Evolutionary conservation across 2,113 vertebrate species (phyloP).

Genomic region (Arizona elegans): DNA sequence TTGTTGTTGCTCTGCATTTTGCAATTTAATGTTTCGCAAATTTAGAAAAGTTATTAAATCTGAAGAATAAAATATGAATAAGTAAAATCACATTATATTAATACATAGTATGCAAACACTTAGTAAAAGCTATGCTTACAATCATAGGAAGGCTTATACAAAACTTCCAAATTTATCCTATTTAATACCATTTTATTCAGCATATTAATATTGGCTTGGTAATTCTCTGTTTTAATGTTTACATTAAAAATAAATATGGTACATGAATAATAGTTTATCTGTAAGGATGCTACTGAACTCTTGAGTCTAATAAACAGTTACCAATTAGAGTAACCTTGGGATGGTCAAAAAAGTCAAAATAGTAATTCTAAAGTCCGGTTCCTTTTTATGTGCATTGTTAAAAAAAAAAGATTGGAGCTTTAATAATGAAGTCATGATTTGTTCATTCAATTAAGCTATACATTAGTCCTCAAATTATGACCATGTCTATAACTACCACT

Average conservation of each 20-base stretch:
- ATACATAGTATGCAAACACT: slow-evolving; percentile 60
- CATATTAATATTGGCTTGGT: slow-evolving; percentile 59
- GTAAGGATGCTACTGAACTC: slow-evolving; percentile 44
- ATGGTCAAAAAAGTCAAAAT: background rate
- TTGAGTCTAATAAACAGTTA: slow-evolving; percentile 33
- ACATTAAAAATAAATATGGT: slow-evolving; percentile 60
- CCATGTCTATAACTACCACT: background rate
- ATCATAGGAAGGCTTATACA: slow-evolving; percentile 53
- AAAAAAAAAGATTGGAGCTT: background rate
- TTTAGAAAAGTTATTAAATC: slow-evolving; percentile 66
- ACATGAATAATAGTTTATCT: slow-evolving; percentile 55
- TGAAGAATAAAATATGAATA: slow-evolving; percentile 65
- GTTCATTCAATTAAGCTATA: slow-evolving; percentile 10
- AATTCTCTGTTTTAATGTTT: slow-evolving; percentile 56
- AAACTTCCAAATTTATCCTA: slow-evolving; percentile 52
- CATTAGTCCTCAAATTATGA: background rate
- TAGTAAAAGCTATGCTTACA: slow-evolving; percentile 55
- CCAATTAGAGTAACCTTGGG: background rate
- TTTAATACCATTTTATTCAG: slow-evolving; percentile 59
- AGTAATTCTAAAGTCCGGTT: background rate
- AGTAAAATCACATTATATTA: slow-evolving; percentile 57
- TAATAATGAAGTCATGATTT: slow-evolving; percentile 7
- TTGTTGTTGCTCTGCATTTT: slow-evolving; percentile 47
- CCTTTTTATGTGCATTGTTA: background rate
- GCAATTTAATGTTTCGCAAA: slow-evolving; percentile 72